Conservation (phyloP, 2,888 invertebrate species). For the Epiblema foenella region DNA sequence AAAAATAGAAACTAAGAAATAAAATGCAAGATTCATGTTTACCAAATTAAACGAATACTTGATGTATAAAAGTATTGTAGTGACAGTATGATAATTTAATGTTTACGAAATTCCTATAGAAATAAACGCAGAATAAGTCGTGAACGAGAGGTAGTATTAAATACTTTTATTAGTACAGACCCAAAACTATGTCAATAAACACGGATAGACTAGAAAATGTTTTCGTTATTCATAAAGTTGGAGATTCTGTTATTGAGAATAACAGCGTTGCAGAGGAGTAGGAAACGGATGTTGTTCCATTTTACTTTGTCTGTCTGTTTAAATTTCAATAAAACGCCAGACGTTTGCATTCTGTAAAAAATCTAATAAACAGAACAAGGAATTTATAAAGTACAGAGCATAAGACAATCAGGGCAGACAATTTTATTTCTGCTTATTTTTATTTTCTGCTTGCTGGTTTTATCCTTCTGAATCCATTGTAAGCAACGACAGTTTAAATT, state of each 20-base stretch:
- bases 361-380: conserved; percentile 48
- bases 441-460: too few species aligned
- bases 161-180: conserved; percentile 5
- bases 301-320: conserved; percentile 65
- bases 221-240: conserved; percentile 46
- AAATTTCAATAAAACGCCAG: conserved; percentile 64
- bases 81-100: conserved; percentile 15
- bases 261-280: conserved; percentile 64
- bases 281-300: conserved; percentile 77
- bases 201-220: conserved; percentile 5
- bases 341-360: conserved; percentile 55
- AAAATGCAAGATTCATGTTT: conserved; percentile 29
- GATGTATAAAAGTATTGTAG: conserved; percentile 17
- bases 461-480: too few species aligned
- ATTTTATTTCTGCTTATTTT: neutral
- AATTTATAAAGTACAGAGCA: conserved; percentile 11
- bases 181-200: conserved; percentile 32
- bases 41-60: conserved; percentile 5
- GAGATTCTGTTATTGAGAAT: conserved; percentile 58
- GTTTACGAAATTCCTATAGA: conserved; percentile 3
- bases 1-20: conserved; percentile 18
- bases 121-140: too few species aligned
- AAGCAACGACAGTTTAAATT: too few species aligned
- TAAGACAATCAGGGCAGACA: conserved; percentile 3
- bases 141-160: too few species aligned